phyloP scores from a whole-genome alignment of 2,888 invertebrate species.

The Synanthedon andrenaeformis region DNA sequence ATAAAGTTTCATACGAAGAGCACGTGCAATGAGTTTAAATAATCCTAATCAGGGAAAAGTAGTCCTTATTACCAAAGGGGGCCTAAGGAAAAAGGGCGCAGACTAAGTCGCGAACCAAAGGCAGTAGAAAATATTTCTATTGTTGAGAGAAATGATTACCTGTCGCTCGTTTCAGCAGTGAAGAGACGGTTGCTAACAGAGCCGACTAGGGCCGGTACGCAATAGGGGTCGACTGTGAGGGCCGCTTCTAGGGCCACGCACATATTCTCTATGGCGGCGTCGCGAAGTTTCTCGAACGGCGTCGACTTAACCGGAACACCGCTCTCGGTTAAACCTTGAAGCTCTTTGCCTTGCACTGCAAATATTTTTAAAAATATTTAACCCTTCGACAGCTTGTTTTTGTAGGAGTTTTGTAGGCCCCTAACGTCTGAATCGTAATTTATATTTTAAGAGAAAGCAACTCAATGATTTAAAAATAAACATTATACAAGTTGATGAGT shows the following conservation, averaged over 20 bases:
- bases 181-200: conserved; percentile 96
- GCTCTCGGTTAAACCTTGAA: conserved; percentile 66
- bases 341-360: conserved; percentile 75
- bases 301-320: conserved; percentile 64
- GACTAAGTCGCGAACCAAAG: too few species aligned
- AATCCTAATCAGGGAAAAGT: too few species aligned
- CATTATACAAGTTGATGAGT: too few species aligned
- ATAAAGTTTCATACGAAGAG: too few species aligned
- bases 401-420: too few species aligned
- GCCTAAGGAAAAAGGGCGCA: too few species aligned
- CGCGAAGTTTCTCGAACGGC: conserved; percentile 91
- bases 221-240: conserved; percentile 88
- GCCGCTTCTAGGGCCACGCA: conserved; percentile 94
- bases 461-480: too few species aligned
- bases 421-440: too few species aligned
- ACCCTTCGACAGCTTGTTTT: too few species aligned
- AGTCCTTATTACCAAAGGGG: too few species aligned
- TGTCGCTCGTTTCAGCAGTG: conserved; percentile 90
- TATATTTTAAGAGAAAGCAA: too few species aligned
- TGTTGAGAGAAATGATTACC: conserved; percentile 48
- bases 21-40: too few species aligned
- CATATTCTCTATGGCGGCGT: conserved; percentile 95
- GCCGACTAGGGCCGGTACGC: conserved; percentile 95
- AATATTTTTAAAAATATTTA: not conserved
- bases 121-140: not conserved